These are phyloP conservation scores for Ariolimax columbianus DNA, from an alignment of 2,888 invertebrate species.

Conservation along the genomic window DNA sequence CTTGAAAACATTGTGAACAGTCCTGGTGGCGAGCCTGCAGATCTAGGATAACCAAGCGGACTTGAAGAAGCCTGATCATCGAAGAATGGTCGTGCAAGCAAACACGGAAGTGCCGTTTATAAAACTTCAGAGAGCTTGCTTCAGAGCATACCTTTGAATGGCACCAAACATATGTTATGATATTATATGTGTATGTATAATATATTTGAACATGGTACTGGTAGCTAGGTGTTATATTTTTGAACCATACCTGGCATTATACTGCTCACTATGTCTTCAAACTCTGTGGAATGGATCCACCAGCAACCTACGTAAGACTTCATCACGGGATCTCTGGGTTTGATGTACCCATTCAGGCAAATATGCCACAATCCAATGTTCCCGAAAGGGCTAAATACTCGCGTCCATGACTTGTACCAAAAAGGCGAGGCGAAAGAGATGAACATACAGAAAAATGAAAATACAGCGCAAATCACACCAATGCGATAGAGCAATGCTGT, in stretches of 20 bases:
- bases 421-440: constrained; percentile 70
- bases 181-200: too few species aligned
- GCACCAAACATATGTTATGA: too few species aligned
- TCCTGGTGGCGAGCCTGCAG: too few species aligned
- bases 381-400: constrained; percentile 72
- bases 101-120: too few species aligned
- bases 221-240: background rate
- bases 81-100: too few species aligned
- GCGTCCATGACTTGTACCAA: constrained; percentile 74
- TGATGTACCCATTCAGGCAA: constrained; percentile 71
- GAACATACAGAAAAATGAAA: constrained; percentile 65
- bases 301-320: constrained; percentile 74
- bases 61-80: too few species aligned
- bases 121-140: too few species aligned
- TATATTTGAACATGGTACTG: too few species aligned
- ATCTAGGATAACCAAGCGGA: too few species aligned
- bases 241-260: constrained; percentile 71
- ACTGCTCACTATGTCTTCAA: constrained; percentile 61
- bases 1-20: too few species aligned
- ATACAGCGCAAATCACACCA: constrained; percentile 60
- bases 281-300: constrained; percentile 74
- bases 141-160: too few species aligned
- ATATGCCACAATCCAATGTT: constrained; percentile 73
- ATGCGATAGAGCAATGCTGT: constrained; percentile 55
- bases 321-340: constrained; percentile 68